phyloP scores from a whole-genome alignment of 1,140 invertebrate genomes.

The Harpegnathos saltator region DNA sequence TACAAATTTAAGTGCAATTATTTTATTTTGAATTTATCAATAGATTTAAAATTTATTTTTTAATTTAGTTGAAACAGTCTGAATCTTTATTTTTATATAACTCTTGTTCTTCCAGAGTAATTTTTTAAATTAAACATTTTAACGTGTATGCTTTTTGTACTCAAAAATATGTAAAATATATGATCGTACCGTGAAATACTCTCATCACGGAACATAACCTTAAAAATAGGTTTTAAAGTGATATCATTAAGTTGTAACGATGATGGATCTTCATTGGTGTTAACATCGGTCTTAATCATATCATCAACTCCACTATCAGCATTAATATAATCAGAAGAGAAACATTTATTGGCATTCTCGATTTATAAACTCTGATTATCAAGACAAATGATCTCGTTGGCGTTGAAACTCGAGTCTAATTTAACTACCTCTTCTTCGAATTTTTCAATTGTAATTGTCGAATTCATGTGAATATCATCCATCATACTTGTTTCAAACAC shows the following conservation, averaged over 20 bases:
- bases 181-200: slow-evolving; percentile 73
- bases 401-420: slow-evolving; percentile 54
- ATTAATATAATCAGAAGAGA: background rate
- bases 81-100: no score
- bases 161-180: background rate
- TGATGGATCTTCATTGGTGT: background rate
- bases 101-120: background rate
- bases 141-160: background rate
- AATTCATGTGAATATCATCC: slow-evolving; percentile 43
- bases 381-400: background rate
- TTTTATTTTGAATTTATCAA: no score
- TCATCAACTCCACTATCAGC: background rate
- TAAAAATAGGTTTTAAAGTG: slow-evolving; percentile 72
- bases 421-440: slow-evolving; percentile 64
- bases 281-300: background rate
- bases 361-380: slow-evolving; percentile 14
- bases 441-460: slow-evolving; percentile 52
- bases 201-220: slow-evolving; percentile 79
- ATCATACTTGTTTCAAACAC: no score
- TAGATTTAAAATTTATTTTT: no score
- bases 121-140: background rate
- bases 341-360: background rate
- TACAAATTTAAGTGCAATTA: no score
- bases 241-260: background rate
- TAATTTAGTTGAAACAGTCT: no score